Evolutionary conservation across 1,140 invertebrate species (phyloP).

Genomic region (Penaeus indicus): DNA sequence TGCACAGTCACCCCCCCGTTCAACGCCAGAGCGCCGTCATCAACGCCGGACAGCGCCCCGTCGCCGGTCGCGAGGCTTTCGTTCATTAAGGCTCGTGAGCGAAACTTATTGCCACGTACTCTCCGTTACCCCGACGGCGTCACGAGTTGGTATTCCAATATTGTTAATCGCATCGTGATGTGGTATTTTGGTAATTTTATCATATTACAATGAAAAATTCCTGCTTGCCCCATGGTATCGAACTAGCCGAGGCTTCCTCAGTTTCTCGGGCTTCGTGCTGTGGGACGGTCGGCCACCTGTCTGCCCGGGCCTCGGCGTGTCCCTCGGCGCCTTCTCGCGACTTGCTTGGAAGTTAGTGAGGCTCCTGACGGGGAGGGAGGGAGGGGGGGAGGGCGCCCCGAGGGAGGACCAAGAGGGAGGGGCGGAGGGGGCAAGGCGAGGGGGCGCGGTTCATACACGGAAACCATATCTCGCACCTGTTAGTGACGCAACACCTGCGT

Average conservation of each 20-base stretch:
- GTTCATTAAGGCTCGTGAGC: constrained; percentile 58
- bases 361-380: background rate
- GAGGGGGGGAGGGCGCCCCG: background rate
- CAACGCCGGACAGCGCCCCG: background rate
- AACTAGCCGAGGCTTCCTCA: constrained; percentile 38
- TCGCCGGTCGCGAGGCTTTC: constrained; percentile 20
- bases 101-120: constrained; percentile 48
- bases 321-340: background rate
- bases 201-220: constrained; percentile 66
- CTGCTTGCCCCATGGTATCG: constrained; percentile 53
- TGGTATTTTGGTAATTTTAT: constrained; percentile 66
- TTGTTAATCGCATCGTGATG: constrained; percentile 66
- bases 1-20: too few species aligned
- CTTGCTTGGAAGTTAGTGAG: background rate
- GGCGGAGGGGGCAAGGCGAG: too few species aligned
- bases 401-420: background rate
- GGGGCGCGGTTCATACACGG: too few species aligned
- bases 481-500: too few species aligned
- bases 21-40: background rate
- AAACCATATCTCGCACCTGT: too few species aligned
- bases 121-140: constrained; percentile 58
- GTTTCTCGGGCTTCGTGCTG: constrained; percentile 38
- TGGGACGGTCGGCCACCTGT: constrained; percentile 11
- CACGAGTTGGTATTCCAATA: constrained; percentile 64
- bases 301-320: too few species aligned